Base-by-base conservation (phyloP, 2,113 vertebrate genomes). In the Tympanuchus pallidicinctus region DNA sequence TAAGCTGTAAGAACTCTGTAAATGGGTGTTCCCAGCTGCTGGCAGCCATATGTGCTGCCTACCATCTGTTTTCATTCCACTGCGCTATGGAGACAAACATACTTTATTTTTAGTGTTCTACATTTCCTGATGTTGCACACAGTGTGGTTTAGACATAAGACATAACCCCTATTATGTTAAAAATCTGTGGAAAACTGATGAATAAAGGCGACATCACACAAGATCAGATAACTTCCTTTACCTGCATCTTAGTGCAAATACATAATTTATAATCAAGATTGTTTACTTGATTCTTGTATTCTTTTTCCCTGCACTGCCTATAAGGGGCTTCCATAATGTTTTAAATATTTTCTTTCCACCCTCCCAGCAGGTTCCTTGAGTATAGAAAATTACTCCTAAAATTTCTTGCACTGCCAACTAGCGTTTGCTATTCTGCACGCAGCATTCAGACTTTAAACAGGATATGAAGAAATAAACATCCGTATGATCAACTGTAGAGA, bases 31-130 rank as follows among this genome's bases (percentile, higher is more conserved):
- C 74, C 80, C 80, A 75, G 77, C 66, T 96, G 88, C 94, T 93
- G 90, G 88, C 80, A 80, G 86, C 86, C 86, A 72, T 72, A 88
- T 72, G 92, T 78, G 86, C 80, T 92, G 76, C 86, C 82, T 86
- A 57, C 76, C 90, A 93, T 95, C 92, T 95, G 93, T 88, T 95
- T 95, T 94, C 90, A 87, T 92, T 91, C 91, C 83, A 77, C 56
- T 6, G 38, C 40, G 50, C 81, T 92, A 74, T 72, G 86, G 96
- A 92, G 76, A 92, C 86, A 90, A 93, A 86, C 47, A 71, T 18
- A 40, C 22, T 96, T 90, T 86, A 80, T 94, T 92, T 96, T 96
- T 77, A 89, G 84, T 54, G 66, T 71, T 93, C 77, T 79, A 8
- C 66, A 79, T 89, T 90, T 93, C 86, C 80, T 87, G 40, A 88